phyloP scores from a whole-genome alignment of 2,888 invertebrate species.

The Agonopterix alstromeriana region DNA sequence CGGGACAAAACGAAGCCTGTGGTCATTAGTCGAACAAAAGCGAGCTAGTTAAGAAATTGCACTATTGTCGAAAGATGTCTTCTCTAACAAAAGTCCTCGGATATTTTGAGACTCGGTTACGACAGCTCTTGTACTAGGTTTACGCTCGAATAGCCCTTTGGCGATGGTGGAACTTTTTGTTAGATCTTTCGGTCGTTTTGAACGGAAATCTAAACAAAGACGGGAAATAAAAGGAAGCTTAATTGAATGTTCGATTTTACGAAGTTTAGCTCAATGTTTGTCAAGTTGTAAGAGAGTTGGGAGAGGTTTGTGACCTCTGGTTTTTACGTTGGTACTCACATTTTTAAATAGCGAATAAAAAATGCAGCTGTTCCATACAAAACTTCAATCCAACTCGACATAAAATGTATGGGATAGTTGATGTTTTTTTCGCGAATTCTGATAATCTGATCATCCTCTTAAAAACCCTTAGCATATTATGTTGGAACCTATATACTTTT shows the following conservation, averaged over 20 bases:
- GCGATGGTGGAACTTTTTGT: conserved; percentile 39
- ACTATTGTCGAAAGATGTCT: conserved; percentile 11
- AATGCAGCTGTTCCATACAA: no score
- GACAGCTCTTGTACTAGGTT: conserved; percentile 24
- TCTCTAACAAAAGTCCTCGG: conserved; percentile 16
- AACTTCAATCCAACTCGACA: no score
- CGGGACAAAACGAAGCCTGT: conserved; percentile 19
- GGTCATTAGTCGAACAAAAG: conserved; percentile 35
- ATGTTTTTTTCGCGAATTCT: no score
- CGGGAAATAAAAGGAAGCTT: conserved; percentile 45
- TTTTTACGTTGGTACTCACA: background rate
- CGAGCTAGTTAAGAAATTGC: conserved; percentile 27
- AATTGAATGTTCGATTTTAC: conserved; percentile 44
- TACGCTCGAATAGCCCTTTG: conserved; percentile 41
- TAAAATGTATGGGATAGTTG: no score
- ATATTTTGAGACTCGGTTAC: conserved; percentile 26
- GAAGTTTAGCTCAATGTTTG: conserved; percentile 19
- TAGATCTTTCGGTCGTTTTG: conserved; percentile 32
- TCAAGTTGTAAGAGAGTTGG: background rate
- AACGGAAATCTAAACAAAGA: conserved; percentile 52
- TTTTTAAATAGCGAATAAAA: background rate
- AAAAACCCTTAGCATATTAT: no score
- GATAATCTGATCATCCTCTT: no score
- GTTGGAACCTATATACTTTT: background rate
- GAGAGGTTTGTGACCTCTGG: background rate